Base-by-base conservation (phyloP, 2,113 vertebrate genomes). In the Caranx ignobilis region DNA sequence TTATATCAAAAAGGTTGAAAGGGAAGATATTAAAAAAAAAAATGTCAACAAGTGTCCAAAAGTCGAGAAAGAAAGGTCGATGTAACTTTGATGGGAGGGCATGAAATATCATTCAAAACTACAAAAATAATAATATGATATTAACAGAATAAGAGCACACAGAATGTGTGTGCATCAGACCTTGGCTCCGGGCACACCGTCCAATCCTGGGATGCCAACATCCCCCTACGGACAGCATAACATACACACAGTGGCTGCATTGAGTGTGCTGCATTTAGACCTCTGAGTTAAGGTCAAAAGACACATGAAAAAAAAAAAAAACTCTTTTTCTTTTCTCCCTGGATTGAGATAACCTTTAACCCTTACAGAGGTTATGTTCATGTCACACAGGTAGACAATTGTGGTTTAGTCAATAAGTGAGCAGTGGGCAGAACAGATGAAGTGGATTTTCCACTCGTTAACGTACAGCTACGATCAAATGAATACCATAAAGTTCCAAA, bases 161-260 rank as follows among this genome's bases (percentile, higher is more conserved):
- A 78, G 50, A 67, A 64, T 76, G 39, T 16, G 75, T 70, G 86
- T 68, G 75, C 76, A 88, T 95, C 96, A 88, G 87, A 98, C 97
- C 97, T 98, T 98, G 66, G 85, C 90, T 48, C 98, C 97, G 15
- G 96, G 93, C 48, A 87, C 78, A 94, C 97, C 98, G 64, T 96
- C 94, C 91, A 97, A 87, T 89, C 97, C 97, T 88, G 97, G 94
- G 74, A 94, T 92, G 74, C 97, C 97, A 67, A 96, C 92, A 75
- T 98, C 97, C 85, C 97, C 97, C 97, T 99, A 92, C 86, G 93
- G 90, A 83, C 85, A 91, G 87, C 83, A 93, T 47, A 91, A 90
- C 81, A 94, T 35, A 93, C 72, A 93, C 61, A 90, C 77, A 93
- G 77, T 56, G 70, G 71, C 76, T 75, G 35, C 9, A 75, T 75